Evolutionary conservation across 2,888 invertebrate genomes (phyloP).

Genomic region (Chloromyia formosa): DNA sequence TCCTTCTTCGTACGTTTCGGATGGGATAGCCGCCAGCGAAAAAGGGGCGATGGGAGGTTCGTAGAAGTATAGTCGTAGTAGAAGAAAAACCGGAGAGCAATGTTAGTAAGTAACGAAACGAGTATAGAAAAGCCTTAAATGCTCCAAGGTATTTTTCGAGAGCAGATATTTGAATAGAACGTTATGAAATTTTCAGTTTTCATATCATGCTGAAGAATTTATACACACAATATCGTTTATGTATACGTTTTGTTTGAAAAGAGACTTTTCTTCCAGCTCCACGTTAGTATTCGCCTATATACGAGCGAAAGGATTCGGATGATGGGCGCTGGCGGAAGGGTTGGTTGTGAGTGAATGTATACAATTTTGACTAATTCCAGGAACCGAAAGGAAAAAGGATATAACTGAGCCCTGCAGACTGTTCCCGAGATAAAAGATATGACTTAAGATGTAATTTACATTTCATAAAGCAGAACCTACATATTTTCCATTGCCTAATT

Average conservation of each 20-base stretch:
- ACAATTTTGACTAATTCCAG: slow-evolving; percentile 3
- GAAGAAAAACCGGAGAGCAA: no score
- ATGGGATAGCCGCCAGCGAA: slow-evolving; percentile 8
- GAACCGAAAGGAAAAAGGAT: background rate
- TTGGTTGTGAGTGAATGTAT: background rate
- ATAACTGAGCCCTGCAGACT: background rate
- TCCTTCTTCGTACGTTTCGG: slow-evolving; percentile 18
- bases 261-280: slow-evolving; percentile 38
- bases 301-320: background rate
- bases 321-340: no score
- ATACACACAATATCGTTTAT: slow-evolving; percentile 49
- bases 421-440: background rate
- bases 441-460: background rate
- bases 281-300: background rate
- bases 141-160: slow-evolving; percentile 52
- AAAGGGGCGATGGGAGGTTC: background rate
- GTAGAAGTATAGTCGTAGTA: no score
- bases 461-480: background rate
- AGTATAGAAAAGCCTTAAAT: slow-evolving; percentile 51
- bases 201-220: slow-evolving; percentile 48
- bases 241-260: slow-evolving; percentile 48
- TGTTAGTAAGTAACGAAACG: slow-evolving; percentile 37
- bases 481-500: background rate
- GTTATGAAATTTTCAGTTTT: slow-evolving; percentile 52
- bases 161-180: slow-evolving; percentile 53